phyloP scores from a whole-genome alignment of 92 coral and sea anemone genomes.

The Montipora capitata region DNA sequence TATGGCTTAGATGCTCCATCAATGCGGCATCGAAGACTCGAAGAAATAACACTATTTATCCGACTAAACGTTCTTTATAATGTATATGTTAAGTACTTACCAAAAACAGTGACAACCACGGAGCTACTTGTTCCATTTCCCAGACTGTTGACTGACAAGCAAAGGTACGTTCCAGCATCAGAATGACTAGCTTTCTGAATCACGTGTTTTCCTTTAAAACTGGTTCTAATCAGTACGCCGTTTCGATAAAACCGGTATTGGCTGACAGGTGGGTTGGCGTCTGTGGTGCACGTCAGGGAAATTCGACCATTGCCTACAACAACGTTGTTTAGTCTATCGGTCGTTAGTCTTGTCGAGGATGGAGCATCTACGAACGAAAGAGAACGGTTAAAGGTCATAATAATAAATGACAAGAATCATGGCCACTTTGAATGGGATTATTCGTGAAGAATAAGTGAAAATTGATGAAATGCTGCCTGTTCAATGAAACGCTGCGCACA shows the following conservation, averaged over 20 bases:
- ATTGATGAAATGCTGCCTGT: too few relatives aligned
- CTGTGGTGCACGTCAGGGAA: constrained; percentile 71
- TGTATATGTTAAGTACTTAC: constrained; percentile 38
- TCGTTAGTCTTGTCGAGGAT: constrained; percentile 54
- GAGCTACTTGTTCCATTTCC: constrained; percentile 70
- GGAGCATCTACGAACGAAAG: constrained; percentile 71
- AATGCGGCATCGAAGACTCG: too few relatives aligned
- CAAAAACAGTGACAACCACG: constrained; percentile 59
- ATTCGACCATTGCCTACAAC: constrained; percentile 80
- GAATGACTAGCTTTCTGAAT: constrained; percentile 67
- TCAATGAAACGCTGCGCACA: too few relatives aligned
- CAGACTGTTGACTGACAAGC: constrained; percentile 72
- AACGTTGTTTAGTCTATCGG: constrained; percentile 63
- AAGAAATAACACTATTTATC: too few relatives aligned
- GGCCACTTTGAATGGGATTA: too few relatives aligned
- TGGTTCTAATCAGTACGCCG: constrained; percentile 52
- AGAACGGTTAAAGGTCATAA: background rate
- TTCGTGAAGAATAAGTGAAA: too few relatives aligned
- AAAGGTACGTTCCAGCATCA: constrained; percentile 74
- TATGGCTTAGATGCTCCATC: too few relatives aligned
- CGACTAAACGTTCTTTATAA: too few relatives aligned
- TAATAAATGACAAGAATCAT: too few relatives aligned
- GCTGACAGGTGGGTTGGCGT: constrained; percentile 80
- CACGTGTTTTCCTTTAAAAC: constrained; percentile 49
- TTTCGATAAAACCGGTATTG: constrained; percentile 73